Evolutionary conservation across 2,113 vertebrate species (phyloP), one percentile per base, ranked within the genome.

Genomic region (Mionectes macconnelli): DNA sequence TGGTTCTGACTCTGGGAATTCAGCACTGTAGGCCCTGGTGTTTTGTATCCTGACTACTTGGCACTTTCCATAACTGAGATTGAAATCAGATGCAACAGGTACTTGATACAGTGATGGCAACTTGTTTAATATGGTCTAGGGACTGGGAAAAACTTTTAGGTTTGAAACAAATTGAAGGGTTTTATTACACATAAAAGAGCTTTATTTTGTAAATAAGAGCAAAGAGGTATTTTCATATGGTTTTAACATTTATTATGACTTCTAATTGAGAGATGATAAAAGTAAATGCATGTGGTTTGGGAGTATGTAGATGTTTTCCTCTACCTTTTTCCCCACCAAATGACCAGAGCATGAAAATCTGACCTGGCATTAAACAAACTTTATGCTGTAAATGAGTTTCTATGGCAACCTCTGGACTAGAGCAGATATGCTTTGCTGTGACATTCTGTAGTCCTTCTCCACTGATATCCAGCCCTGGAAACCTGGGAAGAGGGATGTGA

Each of bases 201-300:
- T 47, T 31, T 55, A 25, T 33, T 55, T 72, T 31, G 3, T 27
- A 27, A 72, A 16, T 35, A 45, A 66, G 85, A 70, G 22, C 5
- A 68, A 59, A 42, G 3, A 6, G 7, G 3, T 72, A 8, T 84
- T 87, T 81, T 44, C 31, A 66, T 19, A 5, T 56, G 9, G 3
- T 47, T 62, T 74, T 39, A 45, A 33, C 6, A 6, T 55, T 37
- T 68, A 8, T 23, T 74, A 56, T 42, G 35, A 37, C 16, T 52
- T 84, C 25, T 69, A 17, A 20, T 42, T 56, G 33, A 77, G 74
- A 77, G 12, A 55, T 0, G 0, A 27, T 39, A 63, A 57, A 49
- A 63, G 14, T 30, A 49, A 87, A 16, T 0, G 0, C 12, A 9
- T n/a, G 42, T 47, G 4, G 4, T 45, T 73, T 73, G 24, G 10